Evolutionary conservation across 2,888 invertebrate species (phyloP), one percentile per base, ranked within the genome.

Genomic region (Nomada ferruginata): DNA sequence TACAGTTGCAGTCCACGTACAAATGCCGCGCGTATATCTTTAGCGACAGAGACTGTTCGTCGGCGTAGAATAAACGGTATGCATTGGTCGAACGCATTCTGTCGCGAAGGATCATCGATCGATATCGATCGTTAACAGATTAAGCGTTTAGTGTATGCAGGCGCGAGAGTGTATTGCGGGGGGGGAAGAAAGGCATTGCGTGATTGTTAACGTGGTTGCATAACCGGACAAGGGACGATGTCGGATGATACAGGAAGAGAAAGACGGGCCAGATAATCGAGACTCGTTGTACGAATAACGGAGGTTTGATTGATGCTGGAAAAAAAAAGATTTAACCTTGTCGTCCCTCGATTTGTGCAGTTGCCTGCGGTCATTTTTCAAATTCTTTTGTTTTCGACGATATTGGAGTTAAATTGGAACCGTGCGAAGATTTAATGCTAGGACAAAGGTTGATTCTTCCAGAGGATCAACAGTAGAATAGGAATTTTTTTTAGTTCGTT

Each of bases 221-320:
- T 64, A 72, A 85, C 57, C 65, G 69, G 59, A 75, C 53, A 57
- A 50, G 69, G 69, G 59, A 75, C 53, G 20, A 20, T 20, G 20
- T 20, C 20, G 57, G 42, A 57, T 61, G 66, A 61, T 23, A 63
- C 29, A 57, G 36, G 50, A 69, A 23, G 53, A 63, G 59, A 55
- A 69, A 66, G 55, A 44, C 15, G 68, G 63, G 26, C 29, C 36
- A 50, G 60, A 11, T 80, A 61, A 79, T 65, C 53, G 70, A 53
- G 69, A 60, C 52, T 72, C 75, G 36, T 84, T 50, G 71, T 42
- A 72, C 18, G 64, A 69, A 69, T 75, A 78, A 82, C 68, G 65
- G 60, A 52, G 57, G 18, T 47, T 73, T 72, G 75, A 65, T 72
- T 20, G 60, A 15, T 57, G 64, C 26, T 29, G 65, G 53, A 10